phyloP scores from a whole-genome alignment of 1,140 invertebrate species.

The Neodiprion virginianus region DNA sequence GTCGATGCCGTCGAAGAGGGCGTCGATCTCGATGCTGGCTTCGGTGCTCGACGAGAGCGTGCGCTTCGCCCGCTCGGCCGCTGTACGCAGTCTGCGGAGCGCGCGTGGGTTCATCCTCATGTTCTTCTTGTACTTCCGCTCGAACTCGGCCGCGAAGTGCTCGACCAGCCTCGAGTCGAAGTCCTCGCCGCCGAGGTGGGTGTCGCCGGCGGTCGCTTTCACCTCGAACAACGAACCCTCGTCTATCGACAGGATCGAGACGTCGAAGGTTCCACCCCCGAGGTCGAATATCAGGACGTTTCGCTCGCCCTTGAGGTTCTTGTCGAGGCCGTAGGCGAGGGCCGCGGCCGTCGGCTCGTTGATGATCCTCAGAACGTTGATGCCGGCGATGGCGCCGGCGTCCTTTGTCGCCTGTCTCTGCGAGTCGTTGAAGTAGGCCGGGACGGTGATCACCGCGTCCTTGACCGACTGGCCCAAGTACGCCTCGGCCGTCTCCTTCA shows the following conservation, averaged over 20 bases:
- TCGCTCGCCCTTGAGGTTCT: constrained; percentile 75
- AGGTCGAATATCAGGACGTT: constrained; percentile 70
- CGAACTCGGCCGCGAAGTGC: constrained; percentile 65
- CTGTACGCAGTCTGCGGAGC: constrained; percentile 68
- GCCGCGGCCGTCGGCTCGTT: constrained; percentile 82
- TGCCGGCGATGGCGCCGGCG: constrained; percentile 67
- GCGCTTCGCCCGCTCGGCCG: constrained; percentile 66
- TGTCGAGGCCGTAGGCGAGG: constrained; percentile 84
- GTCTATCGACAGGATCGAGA: constrained; percentile 76
- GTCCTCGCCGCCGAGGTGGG: constrained; percentile 62
- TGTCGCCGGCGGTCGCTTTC: constrained; percentile 71
- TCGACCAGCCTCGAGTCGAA: constrained; percentile 80
- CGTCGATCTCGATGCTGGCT: constrained; percentile 62
- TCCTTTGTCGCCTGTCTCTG: constrained; percentile 72
- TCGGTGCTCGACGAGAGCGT: constrained; percentile 63
- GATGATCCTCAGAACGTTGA: constrained; percentile 83
- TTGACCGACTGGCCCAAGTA: constrained; percentile 50
- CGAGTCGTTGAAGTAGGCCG: constrained; percentile 69
- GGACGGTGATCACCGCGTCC: constrained; percentile 62
- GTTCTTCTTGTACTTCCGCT: constrained; percentile 62
- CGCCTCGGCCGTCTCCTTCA: constrained; percentile 67
- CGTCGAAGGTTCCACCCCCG: constrained; percentile 74
- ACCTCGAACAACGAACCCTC: constrained; percentile 77
- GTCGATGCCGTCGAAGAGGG: constrained; percentile 59
- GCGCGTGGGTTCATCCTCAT: constrained; percentile 56